Evolutionary conservation across 37 sponge, comb jelly and placozoan genomes (phyloP), one percentile per base, ranked within the genome.

Genomic region (Spongilla lacustris): DNA sequence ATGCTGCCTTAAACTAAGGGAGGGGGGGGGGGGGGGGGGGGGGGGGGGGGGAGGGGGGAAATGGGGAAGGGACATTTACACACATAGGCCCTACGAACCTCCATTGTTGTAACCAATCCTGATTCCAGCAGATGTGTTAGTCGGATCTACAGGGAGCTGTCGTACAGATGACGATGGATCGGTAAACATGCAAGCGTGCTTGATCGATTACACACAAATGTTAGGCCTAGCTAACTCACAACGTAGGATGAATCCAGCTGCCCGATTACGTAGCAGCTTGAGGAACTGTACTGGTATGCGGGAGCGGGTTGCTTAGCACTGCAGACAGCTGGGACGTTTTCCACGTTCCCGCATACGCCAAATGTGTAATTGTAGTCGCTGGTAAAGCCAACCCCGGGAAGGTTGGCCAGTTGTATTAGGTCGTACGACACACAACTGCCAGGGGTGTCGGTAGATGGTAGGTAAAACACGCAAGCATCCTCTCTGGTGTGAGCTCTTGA

Each of bases 71-170:
- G 19, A 58, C 21, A 58, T 14, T 17, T 17, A 58, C 58, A 17
- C 41, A 41, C 41, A 58, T 58, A 1, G 58, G 12, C 21, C 21
- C 0, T 17, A 58, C 88, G 11, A 69, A 94, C 94, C 91, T 81
- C 91, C 91, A 50, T 86, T 82, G 29, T 50, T 80, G 67, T 94
- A 94, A 22, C 69, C 88, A 77, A 94, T 73, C 31, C 94, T 83
- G 34, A 94, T 76, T 12, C 94, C 94, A 34, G 36, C 58, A 22
- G 71, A 35, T 11, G 82, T 75, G 72, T 94, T 80, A 34, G 73
- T 71, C 27, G 85, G 91, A 48, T 90, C 91, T 21, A 94, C 79
- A 36, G 94, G 94, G 32, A 81, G 82, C 94, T 94, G 50, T 4
- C 83, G 36, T 26, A 23, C 27, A 32, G n/a, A n/a, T n/a, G n/a